These are phyloP conservation scores for Dasypogon diadema DNA, from an alignment of 2,888 invertebrate genomes.

Conservation along the genomic window DNA sequence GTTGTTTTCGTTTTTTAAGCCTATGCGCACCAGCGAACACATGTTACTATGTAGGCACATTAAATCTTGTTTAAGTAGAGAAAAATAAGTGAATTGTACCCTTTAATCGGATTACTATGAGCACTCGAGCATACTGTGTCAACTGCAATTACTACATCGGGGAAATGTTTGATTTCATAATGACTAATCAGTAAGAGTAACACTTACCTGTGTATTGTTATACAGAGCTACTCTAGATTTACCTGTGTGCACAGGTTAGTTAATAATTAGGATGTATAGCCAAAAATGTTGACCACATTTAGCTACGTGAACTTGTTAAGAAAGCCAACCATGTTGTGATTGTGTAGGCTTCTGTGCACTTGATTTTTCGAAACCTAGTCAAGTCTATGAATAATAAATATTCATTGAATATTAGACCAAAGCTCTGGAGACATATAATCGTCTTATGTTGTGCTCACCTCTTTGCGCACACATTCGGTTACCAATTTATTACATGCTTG, in stretches of 20 bases:
- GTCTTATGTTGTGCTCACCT: constrained; percentile 13
- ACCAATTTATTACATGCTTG: constrained; percentile 34
- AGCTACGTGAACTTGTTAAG: too few relatives aligned
- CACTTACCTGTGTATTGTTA: too few relatives aligned
- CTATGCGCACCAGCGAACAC: not conserved
- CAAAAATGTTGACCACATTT: too few relatives aligned
- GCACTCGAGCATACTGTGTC: constrained; percentile 37
- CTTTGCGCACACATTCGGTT: constrained; percentile 34
- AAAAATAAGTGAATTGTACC: constrained; percentile 16
- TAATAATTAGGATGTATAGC: too few relatives aligned
- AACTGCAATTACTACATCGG: not conserved
- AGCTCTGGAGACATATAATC: constrained; percentile 31
- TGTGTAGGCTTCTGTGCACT: not conserved
- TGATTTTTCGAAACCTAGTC: not conserved
- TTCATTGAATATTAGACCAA: constrained; percentile 15
- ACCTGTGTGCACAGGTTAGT: too few relatives aligned
- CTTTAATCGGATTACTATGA: constrained; percentile 16
- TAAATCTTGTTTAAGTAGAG: constrained; percentile 25
- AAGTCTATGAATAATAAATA: too few relatives aligned
- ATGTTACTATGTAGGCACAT: constrained; percentile 17
- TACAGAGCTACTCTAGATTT: too few relatives aligned
- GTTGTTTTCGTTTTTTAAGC: not conserved
- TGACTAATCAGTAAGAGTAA: not conserved
- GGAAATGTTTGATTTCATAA: constrained; percentile 1
- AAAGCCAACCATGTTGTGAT: too few relatives aligned